Conservation (phyloP, 2,113 vertebrate genomes). For the Motacilla tschutschensis region DNA sequence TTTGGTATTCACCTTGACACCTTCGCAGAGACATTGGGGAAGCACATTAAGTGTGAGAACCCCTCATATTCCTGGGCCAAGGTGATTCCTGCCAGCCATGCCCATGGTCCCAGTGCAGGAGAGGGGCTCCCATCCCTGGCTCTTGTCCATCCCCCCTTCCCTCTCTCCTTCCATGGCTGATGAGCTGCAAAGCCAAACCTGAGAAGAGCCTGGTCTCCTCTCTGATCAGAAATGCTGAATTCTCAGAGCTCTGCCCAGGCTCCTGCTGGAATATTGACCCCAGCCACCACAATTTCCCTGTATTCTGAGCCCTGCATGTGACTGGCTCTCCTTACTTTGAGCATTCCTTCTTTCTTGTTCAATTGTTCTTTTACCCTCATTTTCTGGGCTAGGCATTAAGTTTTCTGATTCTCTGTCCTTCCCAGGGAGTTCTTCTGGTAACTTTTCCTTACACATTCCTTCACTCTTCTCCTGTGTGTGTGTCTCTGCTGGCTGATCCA, state of each 20-base stretch:
- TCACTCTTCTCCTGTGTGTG: neutral
- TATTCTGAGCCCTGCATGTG: neutral
- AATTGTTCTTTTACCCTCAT: rapidly evolving
- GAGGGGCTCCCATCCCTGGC: neutral
- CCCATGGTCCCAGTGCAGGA: neutral
- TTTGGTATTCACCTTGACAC: constrained; percentile 45
- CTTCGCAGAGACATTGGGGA: neutral
- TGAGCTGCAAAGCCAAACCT: neutral
- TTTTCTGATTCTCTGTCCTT: neutral
- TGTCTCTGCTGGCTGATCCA: neutral
- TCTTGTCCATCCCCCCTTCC: neutral
- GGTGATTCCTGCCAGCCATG: neutral
- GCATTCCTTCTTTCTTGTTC: neutral
- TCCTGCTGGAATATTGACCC: neutral
- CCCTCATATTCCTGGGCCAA: neutral
- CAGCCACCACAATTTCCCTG: neutral
- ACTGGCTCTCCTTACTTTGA: neutral
- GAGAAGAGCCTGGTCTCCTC: neutral
- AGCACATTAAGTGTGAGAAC: neutral
- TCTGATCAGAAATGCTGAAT: neutral
- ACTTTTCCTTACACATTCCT: neutral
- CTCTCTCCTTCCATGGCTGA: neutral
- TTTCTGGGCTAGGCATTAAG: neutral
- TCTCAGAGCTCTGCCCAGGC: neutral
- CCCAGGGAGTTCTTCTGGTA: neutral